phyloP scores from a whole-genome alignment of 1,140 invertebrate genomes.

The Drosophila subobscura region DNA sequence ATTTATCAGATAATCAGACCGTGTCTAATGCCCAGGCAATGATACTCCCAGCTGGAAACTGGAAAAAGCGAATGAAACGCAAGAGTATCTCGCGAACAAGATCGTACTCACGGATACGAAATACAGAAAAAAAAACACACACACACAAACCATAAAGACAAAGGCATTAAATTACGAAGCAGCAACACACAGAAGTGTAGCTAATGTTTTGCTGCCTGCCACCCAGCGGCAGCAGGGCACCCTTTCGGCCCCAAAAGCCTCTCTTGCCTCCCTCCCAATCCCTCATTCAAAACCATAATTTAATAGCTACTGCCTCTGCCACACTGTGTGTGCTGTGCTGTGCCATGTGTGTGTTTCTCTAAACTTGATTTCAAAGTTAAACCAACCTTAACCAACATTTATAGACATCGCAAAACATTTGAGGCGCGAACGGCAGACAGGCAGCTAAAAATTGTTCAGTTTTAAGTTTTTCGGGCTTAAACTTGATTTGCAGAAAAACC shows the following conservation, averaged over 20 bases:
- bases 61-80: conserved; percentile 31
- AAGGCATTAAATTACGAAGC: conserved; percentile 71
- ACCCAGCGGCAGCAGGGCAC: conserved; percentile 6
- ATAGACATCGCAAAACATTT: conserved; percentile 68
- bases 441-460: conserved; percentile 17
- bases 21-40: conserved; percentile 71
- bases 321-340: conserved; percentile 1
- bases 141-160: conserved; percentile 45
- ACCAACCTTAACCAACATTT: conserved; percentile 80
- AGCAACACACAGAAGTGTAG: conserved; percentile 35
- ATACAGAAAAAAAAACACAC: conserved; percentile 2
- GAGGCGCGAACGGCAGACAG: conserved; percentile 50
- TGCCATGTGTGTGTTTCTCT: conserved; percentile 32
- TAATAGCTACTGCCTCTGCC: conserved; percentile 37
- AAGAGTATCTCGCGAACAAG: conserved; percentile 39
- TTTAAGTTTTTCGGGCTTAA: conserved; percentile 62
- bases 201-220: conserved; percentile 34
- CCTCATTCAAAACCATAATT: conserved; percentile 28
- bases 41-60: conserved; percentile 40
- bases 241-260: conserved; percentile 1
- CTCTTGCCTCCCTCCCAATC: not conserved
- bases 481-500: conserved; percentile 71
- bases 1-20: conserved; percentile 78
- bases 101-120: conserved; percentile 58
- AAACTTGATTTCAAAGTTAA: conserved; percentile 81